A percentile compares a stretch with the other conserved stretches of the same genome.
These are phyloP conservation scores for Gonioctena quinquepunctata DNA, from an alignment of 1,140 invertebrate species.

Conservation along the genomic window DNA sequence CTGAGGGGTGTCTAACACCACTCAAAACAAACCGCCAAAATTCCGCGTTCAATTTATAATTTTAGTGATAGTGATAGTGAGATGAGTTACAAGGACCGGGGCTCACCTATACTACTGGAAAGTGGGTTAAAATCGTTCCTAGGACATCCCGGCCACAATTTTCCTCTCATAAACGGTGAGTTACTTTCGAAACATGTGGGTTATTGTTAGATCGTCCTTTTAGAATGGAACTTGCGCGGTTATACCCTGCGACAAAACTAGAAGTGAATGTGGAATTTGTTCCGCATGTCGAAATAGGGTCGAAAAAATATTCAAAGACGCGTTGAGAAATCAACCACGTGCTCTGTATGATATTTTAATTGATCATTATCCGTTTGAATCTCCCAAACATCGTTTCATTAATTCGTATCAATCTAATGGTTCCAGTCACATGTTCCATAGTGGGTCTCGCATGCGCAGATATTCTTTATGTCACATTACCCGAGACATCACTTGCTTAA, in stretches of 20 bases:
- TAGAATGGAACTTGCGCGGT: conserved; percentile 18
- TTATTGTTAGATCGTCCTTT: not conserved
- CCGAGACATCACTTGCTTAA: too few relatives aligned
- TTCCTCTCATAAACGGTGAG: conserved; percentile 55
- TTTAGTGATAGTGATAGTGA: conserved; percentile 56
- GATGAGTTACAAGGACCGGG: conserved; percentile 56
- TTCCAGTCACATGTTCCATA: conserved; percentile 41
- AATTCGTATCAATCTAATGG: conserved; percentile 23
- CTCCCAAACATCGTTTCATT: not conserved
- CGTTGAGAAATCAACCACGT: not conserved
- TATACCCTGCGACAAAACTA: conserved; percentile 8
- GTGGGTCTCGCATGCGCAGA: conserved; percentile 32
- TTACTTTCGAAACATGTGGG: not conserved
- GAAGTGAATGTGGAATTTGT: too few relatives aligned
- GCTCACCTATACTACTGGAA: conserved; percentile 53
- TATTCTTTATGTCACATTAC: not conserved
- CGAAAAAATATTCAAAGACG: not conserved
- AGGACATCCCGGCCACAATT: conserved; percentile 54
- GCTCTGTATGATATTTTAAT: conserved; percentile 1
- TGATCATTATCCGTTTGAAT: conserved; percentile 8
- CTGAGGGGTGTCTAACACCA: conserved; percentile 43
- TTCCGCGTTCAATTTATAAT: conserved; percentile 54
- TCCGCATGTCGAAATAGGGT: not conserved
- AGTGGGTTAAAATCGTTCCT: conserved; percentile 55
- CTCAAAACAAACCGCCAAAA: conserved; percentile 51